Evolutionary conservation across 2,113 vertebrate species (phyloP), one percentile per base, ranked within the genome.

Genomic region (Grallaria varia): DNA sequence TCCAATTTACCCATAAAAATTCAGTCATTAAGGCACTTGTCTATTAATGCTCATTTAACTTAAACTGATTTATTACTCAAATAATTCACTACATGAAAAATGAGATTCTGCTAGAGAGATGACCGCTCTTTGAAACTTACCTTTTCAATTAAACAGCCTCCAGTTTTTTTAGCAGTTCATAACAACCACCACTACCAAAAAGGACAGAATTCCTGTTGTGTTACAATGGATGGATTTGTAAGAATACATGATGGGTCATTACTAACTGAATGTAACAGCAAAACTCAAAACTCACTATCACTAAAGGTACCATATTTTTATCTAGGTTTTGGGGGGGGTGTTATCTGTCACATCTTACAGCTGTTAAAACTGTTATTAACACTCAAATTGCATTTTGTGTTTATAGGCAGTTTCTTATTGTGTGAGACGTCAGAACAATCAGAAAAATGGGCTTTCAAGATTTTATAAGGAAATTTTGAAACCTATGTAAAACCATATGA

Each of bases 211-310:
- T 81, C 14, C 59, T 30, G 9, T 8, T 66, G 27, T 4, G 28
- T 40, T 73, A 45, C 0, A 3, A n/a, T 0, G 1, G n/a, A 31
- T 0, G 1, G 6, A 84, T 82, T 45, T 14, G 8, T 13, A 71
- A 82, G 49, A 56, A 72, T 68, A 11, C 21, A 42, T 24, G 12
- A 16, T 3, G 9, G 45, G 13, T 21, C 24, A 23, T 20, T 60
- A 31, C 3, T 37, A 59, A 59, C 5, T 9, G 9, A 68, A 72
- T 56, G 6, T 33, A 68, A 39, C 39, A 49, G 33, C 20, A 68
- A 47, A 25, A 58, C 39, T 53, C 47, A 78, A 66, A 76, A 33
- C 14, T 73, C 44, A 25, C 14, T 45, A 25, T 30, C 31, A 31
- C 18, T 69, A 45, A 49, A 60, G 27, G 4, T 14, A 33, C 12